Evolutionary conservation across 2,113 vertebrate species (phyloP).

Genomic region (Hirundichthys speculiger): DNA sequence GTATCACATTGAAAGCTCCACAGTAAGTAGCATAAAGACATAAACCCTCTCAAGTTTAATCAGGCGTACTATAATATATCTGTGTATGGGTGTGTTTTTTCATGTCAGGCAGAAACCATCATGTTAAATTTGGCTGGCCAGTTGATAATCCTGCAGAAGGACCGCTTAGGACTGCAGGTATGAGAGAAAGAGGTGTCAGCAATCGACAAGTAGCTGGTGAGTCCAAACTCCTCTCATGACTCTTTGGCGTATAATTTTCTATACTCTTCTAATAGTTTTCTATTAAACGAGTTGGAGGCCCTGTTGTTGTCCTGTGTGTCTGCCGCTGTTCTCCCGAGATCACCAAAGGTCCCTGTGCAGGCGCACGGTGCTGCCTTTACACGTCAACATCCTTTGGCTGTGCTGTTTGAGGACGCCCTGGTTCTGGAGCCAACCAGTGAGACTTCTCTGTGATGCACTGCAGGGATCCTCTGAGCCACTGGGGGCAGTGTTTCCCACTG

Average conservation of each 20-base stretch:
- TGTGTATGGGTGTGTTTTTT: not conserved
- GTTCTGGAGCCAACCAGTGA: conserved; percentile 97
- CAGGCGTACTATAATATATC: not conserved
- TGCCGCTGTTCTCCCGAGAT: conserved; percentile 95
- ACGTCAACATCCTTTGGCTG: conserved; percentile 97
- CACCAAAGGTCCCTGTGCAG: conserved; percentile 95
- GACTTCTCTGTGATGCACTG: conserved; percentile 92
- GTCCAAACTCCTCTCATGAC: conserved; percentile 54
- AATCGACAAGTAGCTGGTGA: conserved; percentile 94
- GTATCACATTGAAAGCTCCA: conserved; percentile 95
- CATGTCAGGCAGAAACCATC: conserved; percentile 91
- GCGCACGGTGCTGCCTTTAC: conserved; percentile 98
- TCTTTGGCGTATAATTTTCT: not conserved
- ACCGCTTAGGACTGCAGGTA: conserved; percentile 96
- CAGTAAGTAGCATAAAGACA: conserved; percentile 87
- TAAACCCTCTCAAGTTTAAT: not conserved
- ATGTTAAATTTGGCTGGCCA: conserved; percentile 98
- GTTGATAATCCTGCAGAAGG: conserved; percentile 97
- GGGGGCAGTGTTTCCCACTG: conserved; percentile 93
- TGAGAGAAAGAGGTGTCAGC: conserved; percentile 89
- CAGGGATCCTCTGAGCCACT: conserved; percentile 86
- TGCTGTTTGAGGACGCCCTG: conserved; percentile 97
- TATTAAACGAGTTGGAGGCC: conserved; percentile 92
- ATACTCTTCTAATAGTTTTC: not conserved
- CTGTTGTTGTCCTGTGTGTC: conserved; percentile 97